These are phyloP conservation scores for Alaudala cheleensis DNA, from an alignment of 2,113 vertebrate species.

Conservation along the genomic window DNA sequence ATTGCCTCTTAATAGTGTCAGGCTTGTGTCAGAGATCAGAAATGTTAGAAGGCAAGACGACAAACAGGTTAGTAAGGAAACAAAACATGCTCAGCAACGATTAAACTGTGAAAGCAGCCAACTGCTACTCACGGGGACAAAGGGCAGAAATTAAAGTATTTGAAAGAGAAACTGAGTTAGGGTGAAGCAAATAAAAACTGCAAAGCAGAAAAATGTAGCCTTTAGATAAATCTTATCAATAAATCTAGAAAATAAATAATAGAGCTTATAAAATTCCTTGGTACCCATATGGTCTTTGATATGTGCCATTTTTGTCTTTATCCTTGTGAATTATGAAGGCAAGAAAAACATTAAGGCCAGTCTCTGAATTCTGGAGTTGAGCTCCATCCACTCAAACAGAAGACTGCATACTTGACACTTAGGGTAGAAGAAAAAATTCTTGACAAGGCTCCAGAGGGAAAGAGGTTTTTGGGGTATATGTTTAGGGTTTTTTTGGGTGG, in stretches of 20 bases:
- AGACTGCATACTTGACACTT: not conserved
- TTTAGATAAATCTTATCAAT: not conserved
- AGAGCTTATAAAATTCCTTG: not conserved
- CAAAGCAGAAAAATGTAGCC: not conserved
- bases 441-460: not conserved
- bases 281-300: not conserved
- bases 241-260: not conserved
- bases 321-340: not conserved
- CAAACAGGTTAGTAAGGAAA: slow-evolving; percentile 25
- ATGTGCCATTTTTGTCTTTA: not conserved
- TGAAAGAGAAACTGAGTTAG: not conserved
- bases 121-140: not conserved
- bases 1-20: not conserved
- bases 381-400: not conserved
- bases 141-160: not conserved
- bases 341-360: not conserved
- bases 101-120: not conserved
- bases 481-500: not conserved
- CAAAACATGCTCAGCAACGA: not conserved
- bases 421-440: not conserved
- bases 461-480: not conserved
- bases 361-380: not conserved
- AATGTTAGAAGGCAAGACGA: not conserved
- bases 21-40: slow-evolving; percentile 7
- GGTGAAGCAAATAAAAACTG: not conserved